Evolutionary conservation across 2,888 invertebrate species (phyloP).

Genomic region (Lasioglossum lativentre): DNA sequence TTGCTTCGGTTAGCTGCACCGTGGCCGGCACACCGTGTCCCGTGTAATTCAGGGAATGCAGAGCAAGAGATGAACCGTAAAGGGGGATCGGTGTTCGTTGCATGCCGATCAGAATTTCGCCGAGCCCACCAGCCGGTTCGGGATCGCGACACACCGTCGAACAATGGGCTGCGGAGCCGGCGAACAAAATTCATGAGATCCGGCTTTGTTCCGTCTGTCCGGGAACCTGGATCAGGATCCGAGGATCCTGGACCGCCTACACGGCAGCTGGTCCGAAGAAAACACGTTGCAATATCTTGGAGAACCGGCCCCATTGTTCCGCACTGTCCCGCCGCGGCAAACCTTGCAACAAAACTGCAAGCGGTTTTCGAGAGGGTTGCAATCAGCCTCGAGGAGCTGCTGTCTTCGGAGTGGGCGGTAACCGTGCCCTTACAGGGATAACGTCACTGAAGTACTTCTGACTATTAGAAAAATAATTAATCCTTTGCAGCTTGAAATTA

Average conservation of each 20-base stretch:
- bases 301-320: not conserved
- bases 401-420: not conserved
- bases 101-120: not conserved
- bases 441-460: not conserved
- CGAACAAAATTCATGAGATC: conserved; percentile 6
- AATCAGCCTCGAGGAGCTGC: not conserved
- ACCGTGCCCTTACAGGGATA: not conserved
- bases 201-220: conserved; percentile 2
- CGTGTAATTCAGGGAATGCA: conserved; percentile 3
- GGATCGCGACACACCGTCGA: conserved; percentile 22
- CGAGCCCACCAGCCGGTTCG: not conserved
- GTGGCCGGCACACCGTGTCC: not conserved
- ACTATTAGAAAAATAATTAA: not conserved
- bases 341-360: not conserved
- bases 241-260: not conserved
- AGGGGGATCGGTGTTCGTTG: conserved; percentile 2
- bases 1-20: conserved; percentile 21
- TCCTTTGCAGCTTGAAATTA: too few relatives aligned
- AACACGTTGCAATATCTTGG: conserved; percentile 8
- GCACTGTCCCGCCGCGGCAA: not conserved
- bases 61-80: conserved; percentile 2
- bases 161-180: not conserved
- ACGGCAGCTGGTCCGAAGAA: not conserved
- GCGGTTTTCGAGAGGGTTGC: not conserved
- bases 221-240: not conserved